Evolutionary conservation across 2,797 vertebrate species (phyloP), one percentile per base, ranked within the genome.

Genomic region (Danio aesculapii): DNA sequence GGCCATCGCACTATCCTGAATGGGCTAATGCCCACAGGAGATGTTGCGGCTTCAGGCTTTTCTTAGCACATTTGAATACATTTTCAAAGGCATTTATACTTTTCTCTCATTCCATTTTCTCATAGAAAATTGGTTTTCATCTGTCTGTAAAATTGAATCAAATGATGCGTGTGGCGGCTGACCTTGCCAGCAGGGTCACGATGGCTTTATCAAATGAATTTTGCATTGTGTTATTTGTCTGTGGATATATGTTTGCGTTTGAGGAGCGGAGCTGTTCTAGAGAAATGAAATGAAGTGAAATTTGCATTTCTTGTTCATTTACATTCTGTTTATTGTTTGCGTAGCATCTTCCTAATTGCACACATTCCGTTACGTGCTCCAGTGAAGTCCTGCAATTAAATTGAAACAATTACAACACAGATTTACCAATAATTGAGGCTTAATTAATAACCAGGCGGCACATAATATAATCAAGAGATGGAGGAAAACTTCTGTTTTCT

Each of bases 211-310:
- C n/a, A 66, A 67, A 79, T 79, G 50, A 77, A 76, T 73, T 77
- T 63, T 64, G 10, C 21, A 46, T 71, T 84, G 79, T 61, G 58
- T 53, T 86, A 39, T 17, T 71, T 79, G 63, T 69, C 43, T 77
- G 44, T 71, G 57, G 69, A 19, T 79, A 17, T 55, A 55, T 71
- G 59, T 66, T 47, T 61, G 6, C 30, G 83, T 79, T 74, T 17
- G 52, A 75, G 49, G 52, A 72, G 53, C 50, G 61, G 44, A 78
- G 84, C 82, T 89, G 88, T 87, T 79, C 85, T 81, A 85, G 84
- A 89, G 89, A 16, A 64, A 58, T 59, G 30, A 70, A 19, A 21
- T 63, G 4, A 39, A 75, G 58, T 66, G 49, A 12, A 63, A 77
- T 47, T 3, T n/a, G 19, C 58, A 46, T 81, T 59, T 76, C 44